phyloP scores from a whole-genome alignment of 2,113 vertebrate genomes.

The Plecturocebus donacophilus region DNA sequence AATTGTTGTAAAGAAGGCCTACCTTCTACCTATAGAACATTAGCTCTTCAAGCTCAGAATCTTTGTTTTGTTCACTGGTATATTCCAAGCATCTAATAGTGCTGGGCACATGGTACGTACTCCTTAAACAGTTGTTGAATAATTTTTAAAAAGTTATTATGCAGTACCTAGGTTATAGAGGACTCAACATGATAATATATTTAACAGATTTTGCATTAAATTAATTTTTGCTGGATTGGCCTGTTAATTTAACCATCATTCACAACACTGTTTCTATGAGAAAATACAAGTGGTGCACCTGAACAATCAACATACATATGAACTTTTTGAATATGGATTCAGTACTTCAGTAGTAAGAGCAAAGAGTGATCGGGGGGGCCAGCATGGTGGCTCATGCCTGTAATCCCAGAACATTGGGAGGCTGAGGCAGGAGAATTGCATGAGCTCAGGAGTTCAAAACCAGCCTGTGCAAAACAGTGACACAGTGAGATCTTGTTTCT shows the following conservation, averaged over 20 bases:
- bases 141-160: neutral
- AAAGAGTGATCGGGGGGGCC: no score
- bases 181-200: neutral
- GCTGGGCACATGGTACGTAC: no score
- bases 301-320: neutral
- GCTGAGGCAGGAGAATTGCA: no score
- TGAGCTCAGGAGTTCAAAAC: no score
- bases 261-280: neutral
- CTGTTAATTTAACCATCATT: neutral
- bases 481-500: no score
- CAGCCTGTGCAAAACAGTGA: no score
- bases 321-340: neutral
- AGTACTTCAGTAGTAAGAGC: neutral
- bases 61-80: neutral
- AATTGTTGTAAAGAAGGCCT: neutral
- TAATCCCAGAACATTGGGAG: no score
- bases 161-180: neutral
- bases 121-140: neutral
- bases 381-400: no score
- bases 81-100: neutral
- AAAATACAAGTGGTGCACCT: neutral
- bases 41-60: neutral
- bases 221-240: neutral
- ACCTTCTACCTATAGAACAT: neutral
- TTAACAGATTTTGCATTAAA: neutral